Evolutionary conservation across 2,113 vertebrate species (phyloP).

Genomic region (Sceloporus undulatus): DNA sequence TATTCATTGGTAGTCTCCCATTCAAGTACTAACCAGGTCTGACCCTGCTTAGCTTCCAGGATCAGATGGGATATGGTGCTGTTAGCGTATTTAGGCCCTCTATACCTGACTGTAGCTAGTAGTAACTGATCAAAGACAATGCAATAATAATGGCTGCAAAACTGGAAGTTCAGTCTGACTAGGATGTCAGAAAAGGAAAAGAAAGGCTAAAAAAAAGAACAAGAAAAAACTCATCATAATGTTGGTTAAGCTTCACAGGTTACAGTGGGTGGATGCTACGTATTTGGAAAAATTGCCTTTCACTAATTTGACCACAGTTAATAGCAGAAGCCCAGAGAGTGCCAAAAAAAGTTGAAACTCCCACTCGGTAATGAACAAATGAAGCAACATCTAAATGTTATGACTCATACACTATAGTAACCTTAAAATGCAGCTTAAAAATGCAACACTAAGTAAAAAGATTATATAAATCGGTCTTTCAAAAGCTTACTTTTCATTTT

Average conservation of each 20-base stretch:
- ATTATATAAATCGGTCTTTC: background rate
- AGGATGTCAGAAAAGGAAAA: background rate
- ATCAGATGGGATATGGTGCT: too few species aligned
- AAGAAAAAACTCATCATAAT: background rate
- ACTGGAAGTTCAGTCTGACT: background rate
- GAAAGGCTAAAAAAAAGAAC: background rate
- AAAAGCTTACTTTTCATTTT: conserved; percentile 21
- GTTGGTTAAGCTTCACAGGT: background rate
- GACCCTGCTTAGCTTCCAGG: too few species aligned
- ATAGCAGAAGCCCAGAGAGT: background rate
- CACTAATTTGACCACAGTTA: conserved; percentile 23
- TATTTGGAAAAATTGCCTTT: conserved; percentile 30
- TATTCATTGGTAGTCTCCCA: too few species aligned
- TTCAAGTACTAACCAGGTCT: too few species aligned
- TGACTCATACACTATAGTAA: conserved; percentile 34
- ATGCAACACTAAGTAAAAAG: conserved; percentile 10
- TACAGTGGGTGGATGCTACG: conserved; percentile 4
- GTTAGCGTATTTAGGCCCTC: too few species aligned
- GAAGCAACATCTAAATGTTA: conserved; percentile 25
- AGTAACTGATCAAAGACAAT: background rate
- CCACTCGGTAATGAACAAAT: conserved; percentile 20
- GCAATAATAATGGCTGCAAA: background rate
- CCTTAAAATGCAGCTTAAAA: background rate
- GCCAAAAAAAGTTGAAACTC: conserved; percentile 21
- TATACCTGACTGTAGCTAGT: too few species aligned